Evolutionary conservation across 2,888 invertebrate genomes (phyloP).

Genomic region (Agrochola macilenta): DNA sequence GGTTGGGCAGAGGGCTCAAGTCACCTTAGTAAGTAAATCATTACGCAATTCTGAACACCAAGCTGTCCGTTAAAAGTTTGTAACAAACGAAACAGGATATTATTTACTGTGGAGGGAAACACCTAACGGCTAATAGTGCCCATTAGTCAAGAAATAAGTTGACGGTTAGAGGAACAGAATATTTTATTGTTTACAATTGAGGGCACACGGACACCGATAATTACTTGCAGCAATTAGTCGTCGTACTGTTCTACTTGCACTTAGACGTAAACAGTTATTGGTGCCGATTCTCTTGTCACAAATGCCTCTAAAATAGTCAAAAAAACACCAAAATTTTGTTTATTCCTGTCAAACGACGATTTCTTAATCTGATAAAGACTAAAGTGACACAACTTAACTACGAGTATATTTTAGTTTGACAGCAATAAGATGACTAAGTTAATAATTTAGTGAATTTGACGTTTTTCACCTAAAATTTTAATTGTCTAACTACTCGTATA

Average conservation of each 20-base stretch:
- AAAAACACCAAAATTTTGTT: too few species aligned
- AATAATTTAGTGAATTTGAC: too few species aligned
- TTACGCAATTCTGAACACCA: constrained; percentile 47
- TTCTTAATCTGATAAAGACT: too few species aligned
- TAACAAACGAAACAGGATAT: constrained; percentile 69
- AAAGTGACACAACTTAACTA: too few species aligned
- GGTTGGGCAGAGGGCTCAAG: constrained; percentile 59
- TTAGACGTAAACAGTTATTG: constrained; percentile 39
- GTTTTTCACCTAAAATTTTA: too few species aligned
- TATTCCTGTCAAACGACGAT: too few species aligned
- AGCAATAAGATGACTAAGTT: too few species aligned
- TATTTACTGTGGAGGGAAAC: constrained; percentile 63
- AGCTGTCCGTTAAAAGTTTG: constrained; percentile 67
- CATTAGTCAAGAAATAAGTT: constrained; percentile 42
- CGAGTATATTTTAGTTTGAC: too few species aligned
- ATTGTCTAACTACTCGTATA: too few species aligned
- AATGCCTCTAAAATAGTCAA: too few species aligned
- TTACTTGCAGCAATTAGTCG: constrained; percentile 55
- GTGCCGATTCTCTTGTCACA: too few species aligned
- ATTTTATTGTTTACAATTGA: constrained; percentile 57
- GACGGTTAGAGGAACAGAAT: constrained; percentile 35
- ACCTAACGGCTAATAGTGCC: constrained; percentile 38
- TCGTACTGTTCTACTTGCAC: constrained; percentile 31
- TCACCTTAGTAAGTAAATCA: constrained; percentile 49
- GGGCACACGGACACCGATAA: constrained; percentile 54